Conservation (phyloP, 1,140 invertebrate species). For the Drosophila arizonae region DNA sequence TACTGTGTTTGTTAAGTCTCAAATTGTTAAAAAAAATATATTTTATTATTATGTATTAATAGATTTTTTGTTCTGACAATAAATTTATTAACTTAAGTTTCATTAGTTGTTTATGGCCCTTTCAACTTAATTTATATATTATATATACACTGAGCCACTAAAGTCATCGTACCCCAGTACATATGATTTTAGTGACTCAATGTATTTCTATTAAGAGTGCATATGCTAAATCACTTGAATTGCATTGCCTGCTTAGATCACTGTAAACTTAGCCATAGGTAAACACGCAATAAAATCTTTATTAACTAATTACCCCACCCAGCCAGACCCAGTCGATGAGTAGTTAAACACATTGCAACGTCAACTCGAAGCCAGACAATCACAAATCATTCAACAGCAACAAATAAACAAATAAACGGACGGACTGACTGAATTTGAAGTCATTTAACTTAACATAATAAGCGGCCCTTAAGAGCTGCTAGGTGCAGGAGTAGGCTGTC, state of each 20-base stretch:
- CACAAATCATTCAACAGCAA: constrained; percentile 67
- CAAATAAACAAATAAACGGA: constrained; percentile 50
- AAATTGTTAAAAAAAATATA: too few species aligned
- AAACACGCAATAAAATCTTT: constrained; percentile 16
- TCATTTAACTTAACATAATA: constrained; percentile 48
- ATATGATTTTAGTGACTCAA: too few species aligned
- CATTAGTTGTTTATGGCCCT: too few species aligned
- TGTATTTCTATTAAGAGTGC: too few species aligned
- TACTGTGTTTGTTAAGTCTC: too few species aligned
- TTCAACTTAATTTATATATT: too few species aligned
- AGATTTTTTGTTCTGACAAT: too few species aligned
- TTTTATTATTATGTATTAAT: too few species aligned
- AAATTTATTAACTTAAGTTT: too few species aligned
- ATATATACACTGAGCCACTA: too few species aligned
- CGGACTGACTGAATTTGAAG: constrained; percentile 30
- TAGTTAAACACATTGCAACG: constrained; percentile 23
- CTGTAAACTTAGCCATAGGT: not conserved
- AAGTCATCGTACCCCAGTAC: too few species aligned
- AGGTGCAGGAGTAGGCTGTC: constrained; percentile 25
- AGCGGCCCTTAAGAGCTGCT: constrained; percentile 2
- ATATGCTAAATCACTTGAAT: not conserved
- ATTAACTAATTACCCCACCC: not conserved
- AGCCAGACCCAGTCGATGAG: constrained; percentile 18
- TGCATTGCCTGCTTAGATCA: not conserved
- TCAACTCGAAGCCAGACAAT: constrained; percentile 21